Percentiles rank a stretch among this genome's conserved stretches.
Evolutionary conservation across 2,113 vertebrate genomes (phyloP).

Genomic region (Hippocampus comes): DNA sequence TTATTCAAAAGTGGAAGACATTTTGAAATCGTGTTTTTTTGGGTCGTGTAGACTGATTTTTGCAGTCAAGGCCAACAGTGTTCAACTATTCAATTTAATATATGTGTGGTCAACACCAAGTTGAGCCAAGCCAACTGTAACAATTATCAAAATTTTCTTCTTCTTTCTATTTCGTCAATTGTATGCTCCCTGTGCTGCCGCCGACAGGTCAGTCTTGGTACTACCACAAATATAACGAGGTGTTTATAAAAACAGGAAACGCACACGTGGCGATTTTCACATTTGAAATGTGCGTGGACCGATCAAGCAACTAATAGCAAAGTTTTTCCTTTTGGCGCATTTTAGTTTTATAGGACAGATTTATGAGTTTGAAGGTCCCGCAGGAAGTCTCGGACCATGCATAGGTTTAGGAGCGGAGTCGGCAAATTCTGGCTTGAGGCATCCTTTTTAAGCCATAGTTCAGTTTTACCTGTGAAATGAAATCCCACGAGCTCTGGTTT

Average conservation of each 20-base stretch:
- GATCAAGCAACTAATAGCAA: background rate
- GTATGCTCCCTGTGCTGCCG: background rate
- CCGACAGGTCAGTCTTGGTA: background rate
- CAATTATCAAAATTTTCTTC: background rate
- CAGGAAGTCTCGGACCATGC: background rate
- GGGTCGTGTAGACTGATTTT: no score
- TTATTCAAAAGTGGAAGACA: background rate
- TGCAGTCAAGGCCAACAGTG: no score
- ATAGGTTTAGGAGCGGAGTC: background rate
- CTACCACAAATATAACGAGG: background rate
- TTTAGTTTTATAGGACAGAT: background rate
- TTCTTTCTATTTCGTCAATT: background rate
- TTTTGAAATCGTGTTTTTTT: background rate
- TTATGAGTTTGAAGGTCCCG: background rate
- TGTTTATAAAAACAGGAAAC: background rate
- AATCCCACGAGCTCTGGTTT: slow-evolving; percentile 17
- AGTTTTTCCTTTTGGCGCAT: background rate
- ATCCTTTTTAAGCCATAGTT: background rate
- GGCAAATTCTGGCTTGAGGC: background rate
- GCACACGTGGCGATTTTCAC: background rate
- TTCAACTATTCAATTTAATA: no score
- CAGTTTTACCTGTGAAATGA: slow-evolving; percentile 35
- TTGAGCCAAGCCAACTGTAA: no score
- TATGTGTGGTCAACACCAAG: no score
- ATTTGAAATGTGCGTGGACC: background rate